Percentiles rank a stretch among this genome's conserved stretches.
Conservation (phyloP, 1,140 invertebrate genomes). For the Drosophila burlai region DNA sequence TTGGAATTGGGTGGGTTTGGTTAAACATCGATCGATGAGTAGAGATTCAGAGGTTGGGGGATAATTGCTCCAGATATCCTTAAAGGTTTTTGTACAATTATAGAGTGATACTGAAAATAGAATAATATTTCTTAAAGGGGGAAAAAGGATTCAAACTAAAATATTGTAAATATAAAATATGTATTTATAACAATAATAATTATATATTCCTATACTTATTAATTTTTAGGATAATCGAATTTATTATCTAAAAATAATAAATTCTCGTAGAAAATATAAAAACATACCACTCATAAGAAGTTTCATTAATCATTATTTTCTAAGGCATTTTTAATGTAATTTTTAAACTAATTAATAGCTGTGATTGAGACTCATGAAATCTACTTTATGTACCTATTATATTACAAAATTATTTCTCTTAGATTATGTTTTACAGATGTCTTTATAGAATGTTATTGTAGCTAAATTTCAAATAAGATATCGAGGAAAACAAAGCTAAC, state of each 20-base stretch:
- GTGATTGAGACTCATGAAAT: no score
- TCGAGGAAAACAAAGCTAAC: not conserved
- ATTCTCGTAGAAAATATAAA: not conserved
- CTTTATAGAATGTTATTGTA: not conserved
- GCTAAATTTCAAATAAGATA: not conserved
- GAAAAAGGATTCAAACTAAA: no score
- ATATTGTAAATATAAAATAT: no score
- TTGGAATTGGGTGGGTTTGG: constrained; percentile 10
- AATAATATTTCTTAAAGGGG: not conserved
- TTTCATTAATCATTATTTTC: not conserved
- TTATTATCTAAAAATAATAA: accelerated
- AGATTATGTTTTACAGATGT: no score
- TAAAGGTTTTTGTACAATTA: not conserved
- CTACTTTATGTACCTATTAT: not conserved
- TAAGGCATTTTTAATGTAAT: not conserved
- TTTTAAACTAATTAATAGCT: no score
- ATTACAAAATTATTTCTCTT: not conserved
- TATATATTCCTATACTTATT: not conserved
- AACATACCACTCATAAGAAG: not conserved
- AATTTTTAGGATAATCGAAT: not conserved
- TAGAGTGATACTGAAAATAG: not conserved
- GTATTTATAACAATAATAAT: no score
- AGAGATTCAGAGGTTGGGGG: not conserved
- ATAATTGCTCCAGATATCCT: constrained; percentile 8
- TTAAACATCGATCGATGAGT: constrained; percentile 8